phyloP scores from a whole-genome alignment of 2,888 invertebrate genomes.

The Heliconius ismenius region DNA sequence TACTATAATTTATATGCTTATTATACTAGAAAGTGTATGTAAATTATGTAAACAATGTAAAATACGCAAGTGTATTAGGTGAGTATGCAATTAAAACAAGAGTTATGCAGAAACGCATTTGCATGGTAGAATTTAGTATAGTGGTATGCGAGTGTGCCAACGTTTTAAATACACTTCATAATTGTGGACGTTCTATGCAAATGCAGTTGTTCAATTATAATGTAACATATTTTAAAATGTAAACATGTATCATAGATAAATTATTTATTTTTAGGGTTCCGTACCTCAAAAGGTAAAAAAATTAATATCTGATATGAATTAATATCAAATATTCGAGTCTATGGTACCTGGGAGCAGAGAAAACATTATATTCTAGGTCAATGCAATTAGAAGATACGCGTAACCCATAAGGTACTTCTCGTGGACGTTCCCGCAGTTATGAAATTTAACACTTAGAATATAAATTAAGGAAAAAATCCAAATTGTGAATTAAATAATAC shows the following conservation, averaged over 20 bases:
- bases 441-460: too few species aligned
- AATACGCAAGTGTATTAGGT: conserved; percentile 11
- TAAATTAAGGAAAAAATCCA: neutral
- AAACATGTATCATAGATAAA: neutral
- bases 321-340: too few species aligned
- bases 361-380: too few species aligned
- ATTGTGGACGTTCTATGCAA: conserved; percentile 3
- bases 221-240: neutral
- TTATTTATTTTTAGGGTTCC: neutral
- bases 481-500: neutral
- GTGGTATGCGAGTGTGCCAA: conserved; percentile 15
- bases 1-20: neutral
- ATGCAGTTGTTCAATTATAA: neutral
- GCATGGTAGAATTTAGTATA: conserved; percentile 1
- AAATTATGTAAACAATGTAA: conserved; percentile 1
- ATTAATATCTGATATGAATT: neutral
- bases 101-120: conserved; percentile 16
- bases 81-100: conserved; percentile 6
- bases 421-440: too few species aligned
- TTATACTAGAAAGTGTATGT: neutral
- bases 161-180: conserved; percentile 21
- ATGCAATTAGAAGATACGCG: too few species aligned
- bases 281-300: neutral
- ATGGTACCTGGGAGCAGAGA: too few species aligned
- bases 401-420: too few species aligned